These are phyloP conservation scores for Aspidoscelis tigris DNA, from an alignment of 2,113 vertebrate species.

Conservation along the genomic window DNA sequence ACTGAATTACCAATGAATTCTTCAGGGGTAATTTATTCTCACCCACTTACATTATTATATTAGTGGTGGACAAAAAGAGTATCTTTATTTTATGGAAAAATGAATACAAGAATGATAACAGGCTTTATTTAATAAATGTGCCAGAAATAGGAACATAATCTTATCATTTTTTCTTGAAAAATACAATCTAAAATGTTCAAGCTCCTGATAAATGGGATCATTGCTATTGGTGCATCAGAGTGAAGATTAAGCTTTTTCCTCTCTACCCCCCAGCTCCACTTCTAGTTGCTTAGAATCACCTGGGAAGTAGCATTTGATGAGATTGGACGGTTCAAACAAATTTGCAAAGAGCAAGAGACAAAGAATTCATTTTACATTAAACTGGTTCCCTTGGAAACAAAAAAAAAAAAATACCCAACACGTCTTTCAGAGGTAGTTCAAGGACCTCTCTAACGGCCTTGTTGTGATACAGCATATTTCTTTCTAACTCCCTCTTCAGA, in stretches of 20 bases:
- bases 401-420: conserved; percentile 68
- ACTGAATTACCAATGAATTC: conserved; percentile 40
- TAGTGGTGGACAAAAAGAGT: conserved; percentile 14
- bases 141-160: conserved; percentile 64
- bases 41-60: background rate
- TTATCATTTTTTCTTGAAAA: conserved; percentile 65
- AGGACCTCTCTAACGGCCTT: conserved; percentile 65
- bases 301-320: conserved; percentile 73
- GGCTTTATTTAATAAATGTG: conserved; percentile 65
- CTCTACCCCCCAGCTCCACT: background rate
- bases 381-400: conserved; percentile 82
- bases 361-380: conserved; percentile 75
- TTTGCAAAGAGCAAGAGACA: conserved; percentile 78
- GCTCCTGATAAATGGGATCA: conserved; percentile 59
- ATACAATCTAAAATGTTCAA: conserved; percentile 65
- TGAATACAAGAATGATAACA: background rate
- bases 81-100: background rate
- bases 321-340: conserved; percentile 78
- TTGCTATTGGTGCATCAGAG: conserved; percentile 65
- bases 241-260: conserved; percentile 69
- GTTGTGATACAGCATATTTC: conserved; percentile 41
- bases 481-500: conserved; percentile 47
- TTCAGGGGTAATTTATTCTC: conserved; percentile 41
- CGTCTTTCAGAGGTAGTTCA: conserved; percentile 74
- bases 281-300: conserved; percentile 69